Evolutionary conservation across 2,888 invertebrate species (phyloP).

Genomic region (Notodonta ziczac): DNA sequence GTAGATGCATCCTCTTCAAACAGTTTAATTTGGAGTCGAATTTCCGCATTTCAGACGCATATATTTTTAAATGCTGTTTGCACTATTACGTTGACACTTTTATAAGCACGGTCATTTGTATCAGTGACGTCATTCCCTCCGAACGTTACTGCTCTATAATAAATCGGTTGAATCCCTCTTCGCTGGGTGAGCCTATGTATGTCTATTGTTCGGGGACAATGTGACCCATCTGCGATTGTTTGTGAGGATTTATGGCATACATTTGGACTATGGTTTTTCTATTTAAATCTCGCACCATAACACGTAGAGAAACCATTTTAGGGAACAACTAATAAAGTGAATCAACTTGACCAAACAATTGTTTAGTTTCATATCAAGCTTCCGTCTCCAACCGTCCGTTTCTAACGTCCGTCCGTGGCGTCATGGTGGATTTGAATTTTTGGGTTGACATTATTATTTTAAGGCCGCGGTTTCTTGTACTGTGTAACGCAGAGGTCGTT

Average conservation of each 20-base stretch:
- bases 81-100: slow-evolving; percentile 12
- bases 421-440: slow-evolving; percentile 37
- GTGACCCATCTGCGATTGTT: slow-evolving; percentile 56
- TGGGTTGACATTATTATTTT: slow-evolving; percentile 47
- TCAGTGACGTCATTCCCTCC: slow-evolving; percentile 34
- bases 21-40: slow-evolving; percentile 18
- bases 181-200: slow-evolving; percentile 46
- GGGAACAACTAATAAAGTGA: slow-evolving; percentile 15
- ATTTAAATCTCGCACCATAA: slow-evolving; percentile 29
- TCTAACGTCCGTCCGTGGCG: slow-evolving; percentile 33
- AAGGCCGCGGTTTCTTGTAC: slow-evolving; percentile 54
- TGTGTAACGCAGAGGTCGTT: slow-evolving; percentile 53
- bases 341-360: slow-evolving; percentile 20
- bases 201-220: slow-evolving; percentile 63
- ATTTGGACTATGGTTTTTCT: slow-evolving; percentile 30
- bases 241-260: slow-evolving; percentile 56
- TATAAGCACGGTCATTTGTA: slow-evolving; percentile 25
- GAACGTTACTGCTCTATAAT: slow-evolving; percentile 32
- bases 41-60: slow-evolving; percentile 15
- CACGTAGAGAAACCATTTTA: slow-evolving; percentile 17
- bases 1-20: slow-evolving; percentile 57
- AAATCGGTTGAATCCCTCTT: slow-evolving; percentile 36
- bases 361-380: slow-evolving; percentile 32
- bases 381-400: slow-evolving; percentile 21
- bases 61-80: slow-evolving; percentile 8